Evolutionary conservation across 2,113 vertebrate genomes (phyloP).

Genomic region (Rhizomys pruinosus): DNA sequence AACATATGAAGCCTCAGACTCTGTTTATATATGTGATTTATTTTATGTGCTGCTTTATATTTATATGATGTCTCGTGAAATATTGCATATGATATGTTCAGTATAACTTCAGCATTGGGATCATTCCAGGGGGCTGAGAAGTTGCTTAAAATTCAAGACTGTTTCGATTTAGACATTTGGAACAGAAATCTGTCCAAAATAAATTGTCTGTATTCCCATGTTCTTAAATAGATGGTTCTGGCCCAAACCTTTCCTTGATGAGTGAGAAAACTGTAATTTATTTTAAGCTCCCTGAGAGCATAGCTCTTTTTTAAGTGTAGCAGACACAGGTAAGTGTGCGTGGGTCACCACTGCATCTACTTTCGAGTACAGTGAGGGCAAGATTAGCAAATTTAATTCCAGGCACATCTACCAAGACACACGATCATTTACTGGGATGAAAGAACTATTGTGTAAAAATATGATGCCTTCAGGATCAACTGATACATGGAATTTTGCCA

Average conservation of each 20-base stretch:
- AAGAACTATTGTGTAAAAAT: not conserved
- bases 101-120: conserved; percentile 60
- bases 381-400: not conserved
- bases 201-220: conserved; percentile 60
- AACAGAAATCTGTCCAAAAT: conserved; percentile 70
- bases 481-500: not conserved
- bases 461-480: not conserved
- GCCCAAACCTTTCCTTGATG: conserved; percentile 48
- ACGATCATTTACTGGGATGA: not conserved
- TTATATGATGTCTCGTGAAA: conserved; percentile 73
- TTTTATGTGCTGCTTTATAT: conserved; percentile 76
- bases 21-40: conserved; percentile 76
- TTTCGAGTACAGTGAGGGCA: not conserved
- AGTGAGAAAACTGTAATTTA: conserved; percentile 42
- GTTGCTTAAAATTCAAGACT: conserved; percentile 72
- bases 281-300: not conserved
- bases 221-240: conserved; percentile 57
- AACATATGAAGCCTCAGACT: conserved; percentile 73
- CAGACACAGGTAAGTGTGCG: not conserved
- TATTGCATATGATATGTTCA: conserved; percentile 71
- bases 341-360: not conserved
- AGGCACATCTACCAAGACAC: not conserved
- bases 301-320: not conserved
- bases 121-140: conserved; percentile 66
- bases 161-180: conserved; percentile 73